Evolutionary conservation across 2,888 invertebrate genomes (phyloP).

Genomic region (Ypsolopha sequella): DNA sequence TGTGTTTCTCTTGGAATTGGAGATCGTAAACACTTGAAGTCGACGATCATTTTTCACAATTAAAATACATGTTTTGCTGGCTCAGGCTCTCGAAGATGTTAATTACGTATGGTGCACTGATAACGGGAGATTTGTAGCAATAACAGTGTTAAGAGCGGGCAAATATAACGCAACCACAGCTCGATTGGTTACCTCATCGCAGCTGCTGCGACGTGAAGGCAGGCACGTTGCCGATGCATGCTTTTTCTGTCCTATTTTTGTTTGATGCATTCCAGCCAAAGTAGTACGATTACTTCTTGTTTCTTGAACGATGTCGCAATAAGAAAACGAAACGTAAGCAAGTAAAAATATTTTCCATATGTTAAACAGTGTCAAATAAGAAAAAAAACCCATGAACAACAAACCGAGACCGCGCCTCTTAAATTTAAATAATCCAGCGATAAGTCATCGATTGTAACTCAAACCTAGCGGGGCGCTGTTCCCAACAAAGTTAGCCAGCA

Average conservation of each 20-base stretch:
- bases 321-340: too few species aligned
- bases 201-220: not conserved
- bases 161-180: constrained; percentile 1
- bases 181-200: not conserved
- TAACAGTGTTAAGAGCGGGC: constrained; percentile 13
- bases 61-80: constrained; percentile 37
- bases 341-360: too few species aligned
- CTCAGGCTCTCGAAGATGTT: not conserved
- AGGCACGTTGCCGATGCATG: not conserved
- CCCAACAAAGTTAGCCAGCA: not conserved
- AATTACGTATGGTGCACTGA: constrained; percentile 36
- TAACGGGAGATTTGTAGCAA: constrained; percentile 38
- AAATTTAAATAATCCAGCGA: too few species aligned
- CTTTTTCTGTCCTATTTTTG: not conserved
- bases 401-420: too few species aligned
- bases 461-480: not conserved
- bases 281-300: too few species aligned
- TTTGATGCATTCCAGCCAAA: not conserved
- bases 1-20: constrained; percentile 16
- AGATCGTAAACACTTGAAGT: constrained; percentile 32
- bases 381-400: too few species aligned
- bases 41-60: constrained; percentile 45
- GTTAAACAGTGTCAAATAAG: too few species aligned
- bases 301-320: too few species aligned
- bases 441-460: not conserved